Evolutionary conservation across 2,888 invertebrate species (phyloP).

Genomic region (Nasonia oneida): DNA sequence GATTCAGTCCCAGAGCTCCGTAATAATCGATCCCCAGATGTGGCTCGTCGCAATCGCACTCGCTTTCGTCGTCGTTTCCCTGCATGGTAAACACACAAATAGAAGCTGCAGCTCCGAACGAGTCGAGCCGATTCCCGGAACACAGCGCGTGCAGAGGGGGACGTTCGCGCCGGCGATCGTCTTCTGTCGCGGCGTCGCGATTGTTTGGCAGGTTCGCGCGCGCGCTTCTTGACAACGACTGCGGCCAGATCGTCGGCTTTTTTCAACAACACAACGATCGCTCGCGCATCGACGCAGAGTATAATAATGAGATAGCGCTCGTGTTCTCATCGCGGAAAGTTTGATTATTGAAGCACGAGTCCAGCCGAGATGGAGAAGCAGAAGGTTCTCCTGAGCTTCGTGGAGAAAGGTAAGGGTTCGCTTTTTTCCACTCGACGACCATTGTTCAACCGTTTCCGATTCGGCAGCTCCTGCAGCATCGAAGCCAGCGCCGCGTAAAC

Average conservation of each 20-base stretch:
- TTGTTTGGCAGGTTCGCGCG: slow-evolving; percentile 24
- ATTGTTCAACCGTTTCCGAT: not conserved
- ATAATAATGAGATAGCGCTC: slow-evolving; percentile 49
- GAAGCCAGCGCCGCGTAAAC: slow-evolving; percentile 2
- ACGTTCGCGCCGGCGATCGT: slow-evolving; percentile 26
- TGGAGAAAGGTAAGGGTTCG: slow-evolving; percentile 65
- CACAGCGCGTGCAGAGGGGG: not conserved
- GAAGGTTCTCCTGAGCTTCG: slow-evolving; percentile 65
- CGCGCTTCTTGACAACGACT: slow-evolving; percentile 54
- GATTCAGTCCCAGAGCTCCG: slow-evolving; percentile 85
- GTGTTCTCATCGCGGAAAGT: not conserved
- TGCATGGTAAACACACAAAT: not conserved
- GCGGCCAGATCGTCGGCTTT: slow-evolving; percentile 62
- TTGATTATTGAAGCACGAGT: slow-evolving; percentile 6
- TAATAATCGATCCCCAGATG: slow-evolving; percentile 86
- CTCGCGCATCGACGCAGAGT: slow-evolving; percentile 11
- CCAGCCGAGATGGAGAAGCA: slow-evolving; percentile 65
- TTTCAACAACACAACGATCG: slow-evolving; percentile 63
- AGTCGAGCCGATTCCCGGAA: not conserved
- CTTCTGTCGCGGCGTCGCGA: slow-evolving; percentile 40
- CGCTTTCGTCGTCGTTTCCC: slow-evolving; percentile 4
- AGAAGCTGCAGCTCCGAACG: not conserved
- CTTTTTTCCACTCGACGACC: not conserved
- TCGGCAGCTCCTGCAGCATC: not conserved
- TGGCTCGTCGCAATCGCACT: slow-evolving; percentile 61